Percentiles rank a stretch among this genome's conserved stretches.
phyloP scores from a whole-genome alignment of 2,797 vertebrate genomes.

The Dallia pectoralis region DNA sequence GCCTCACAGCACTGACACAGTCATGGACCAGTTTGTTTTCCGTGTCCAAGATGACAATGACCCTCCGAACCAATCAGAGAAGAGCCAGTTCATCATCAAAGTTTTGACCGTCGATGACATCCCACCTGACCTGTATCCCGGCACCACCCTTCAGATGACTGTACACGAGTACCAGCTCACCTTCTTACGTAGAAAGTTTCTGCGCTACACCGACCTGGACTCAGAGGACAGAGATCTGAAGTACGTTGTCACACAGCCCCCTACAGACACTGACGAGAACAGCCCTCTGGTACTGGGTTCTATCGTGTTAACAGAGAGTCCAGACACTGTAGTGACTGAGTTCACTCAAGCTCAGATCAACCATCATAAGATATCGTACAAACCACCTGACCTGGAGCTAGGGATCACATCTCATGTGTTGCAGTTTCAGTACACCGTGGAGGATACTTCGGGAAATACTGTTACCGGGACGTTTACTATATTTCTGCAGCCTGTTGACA shows the following conservation, averaged over 20 bases:
- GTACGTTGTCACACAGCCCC: conserved; percentile 84
- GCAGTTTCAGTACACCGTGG: conserved; percentile 88
- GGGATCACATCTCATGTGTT: conserved; percentile 89
- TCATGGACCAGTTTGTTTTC: conserved; percentile 88
- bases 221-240: conserved; percentile 90
- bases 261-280: conserved; percentile 89
- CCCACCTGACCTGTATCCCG: conserved; percentile 82
- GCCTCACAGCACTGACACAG: conserved; percentile 82
- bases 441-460: conserved; percentile 84
- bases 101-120: conserved; percentile 88
- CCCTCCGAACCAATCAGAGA: conserved; percentile 87
- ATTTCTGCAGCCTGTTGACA: conserved; percentile 90
- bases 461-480: conserved; percentile 83
- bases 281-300: conserved; percentile 77
- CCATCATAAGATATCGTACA: conserved; percentile 93
- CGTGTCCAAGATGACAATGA: conserved; percentile 92
- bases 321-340: conserved; percentile 77
- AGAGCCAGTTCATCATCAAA: conserved; percentile 83
- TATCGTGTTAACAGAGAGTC: conserved; percentile 87
- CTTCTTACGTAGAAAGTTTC: conserved; percentile 83
- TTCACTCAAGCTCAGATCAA: conserved; percentile 98
- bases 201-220: conserved; percentile 92
- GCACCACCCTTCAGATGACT: conserved; percentile 85
- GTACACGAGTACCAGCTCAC: conserved; percentile 93
- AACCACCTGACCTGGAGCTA: conserved; percentile 87